Evolutionary conservation across 2,797 vertebrate genomes (phyloP), one percentile per base, ranked within the genome.

Genomic region (Galago senegalensis): DNA sequence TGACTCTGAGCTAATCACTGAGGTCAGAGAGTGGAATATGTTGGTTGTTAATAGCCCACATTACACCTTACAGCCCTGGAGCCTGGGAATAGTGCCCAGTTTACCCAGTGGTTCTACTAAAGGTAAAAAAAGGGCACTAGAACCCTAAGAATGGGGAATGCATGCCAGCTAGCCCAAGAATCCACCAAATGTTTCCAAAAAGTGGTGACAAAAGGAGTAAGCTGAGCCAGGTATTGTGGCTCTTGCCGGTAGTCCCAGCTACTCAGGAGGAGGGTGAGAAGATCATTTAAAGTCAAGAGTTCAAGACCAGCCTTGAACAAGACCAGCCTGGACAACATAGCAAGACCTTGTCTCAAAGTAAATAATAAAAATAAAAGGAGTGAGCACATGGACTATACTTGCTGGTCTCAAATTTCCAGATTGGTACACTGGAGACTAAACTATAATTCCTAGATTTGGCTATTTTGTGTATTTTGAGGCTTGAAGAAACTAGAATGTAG

Each of bases 391-490:
- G 89, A 49, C 31, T 80, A 40, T 21, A 7, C 3, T n/a, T 60
- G 37, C 56, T 17, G 13, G 46, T 65, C 23, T 87, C 46, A 20
- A 53, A 34, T 5, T 65, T 86, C 27, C 13, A 4, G 34, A 25
- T 4, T 53, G 43, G 46, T 60, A 75, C 7, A 75, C 3, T 79
- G 56, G 49, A 91, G 40, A 84, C 21, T 53, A 27, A 88, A 34
- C 23, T 34, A 1, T 43, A 60, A 43, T 86, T 95, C 72, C 91
- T 91, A 91, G 79, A 88, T 83, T 86, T 75, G 23, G 13, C 31
- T 56, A 27, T 92, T 87, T 73, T 77, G 49, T 86, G 1, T 89
- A 79, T 60, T 82, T 88, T 75, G 65, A 92, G 40, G 3, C 61
- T 94, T 88, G 46, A 85, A 87, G 65, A 84, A 92, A 93, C 11